Evolutionary conservation across 2,888 invertebrate species (phyloP), one percentile per base, ranked within the genome.

Genomic region (Spisula solida): DNA sequence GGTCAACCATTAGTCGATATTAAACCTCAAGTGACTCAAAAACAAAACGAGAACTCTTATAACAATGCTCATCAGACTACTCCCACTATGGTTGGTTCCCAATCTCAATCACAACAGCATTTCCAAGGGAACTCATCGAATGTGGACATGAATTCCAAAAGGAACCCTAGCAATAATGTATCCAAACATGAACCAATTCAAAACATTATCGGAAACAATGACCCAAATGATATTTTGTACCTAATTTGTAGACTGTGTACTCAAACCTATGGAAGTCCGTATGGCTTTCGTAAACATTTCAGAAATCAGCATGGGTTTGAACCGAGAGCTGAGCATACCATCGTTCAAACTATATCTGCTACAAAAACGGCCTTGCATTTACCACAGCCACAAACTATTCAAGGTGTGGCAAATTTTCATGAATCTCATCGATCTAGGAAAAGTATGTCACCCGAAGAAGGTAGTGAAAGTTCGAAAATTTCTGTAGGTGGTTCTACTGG

Each of bases 261-360:
- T 16, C 95, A 95, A 82, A 96, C 95, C 0, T 96, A 96, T 86
- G 96, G 96, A 16, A 96, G 96, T 88, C 95, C 95, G 0, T 96
- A 96, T 91, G 96, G 95, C 51, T 96, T 96, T 88, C 89, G 96
- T 78, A 96, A 95, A 88, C 96, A 96, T 90, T 96, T 96, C 86
- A 91, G 95, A 55, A 96, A 96, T 89, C 95, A 95, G 82, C 96
- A 96, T 93, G 95, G 96, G 6, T 95, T 95, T 93, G 96, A 96
- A 87, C 96, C 96, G 0, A 94, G 94, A 20, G 94, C 95, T 0
- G 96, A 96, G 55, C 95, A 96, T 82, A 96, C 96, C 8, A 94
- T 95, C 47, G 95, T 96, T n/a, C 95, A 95, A 82, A 95, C 95
- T 20, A 96, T 96, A 75, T 95, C 96, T n/a, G 96, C 95, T 16